Evolutionary conservation across 2,888 invertebrate species (phyloP).

Genomic region (Cinara cedri): DNA sequence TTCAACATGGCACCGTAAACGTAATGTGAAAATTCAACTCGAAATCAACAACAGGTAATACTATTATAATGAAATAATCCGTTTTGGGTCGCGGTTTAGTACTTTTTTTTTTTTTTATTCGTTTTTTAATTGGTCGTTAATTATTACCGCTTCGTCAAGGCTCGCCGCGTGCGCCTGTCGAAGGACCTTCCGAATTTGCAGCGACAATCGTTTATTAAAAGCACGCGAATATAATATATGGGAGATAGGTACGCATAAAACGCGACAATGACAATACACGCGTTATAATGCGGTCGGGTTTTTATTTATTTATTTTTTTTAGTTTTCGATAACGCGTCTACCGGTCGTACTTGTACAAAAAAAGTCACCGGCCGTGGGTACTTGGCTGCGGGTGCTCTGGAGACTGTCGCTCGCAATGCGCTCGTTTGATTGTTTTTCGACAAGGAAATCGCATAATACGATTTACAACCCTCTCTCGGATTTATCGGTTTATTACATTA

Average conservation of each 20-base stretch:
- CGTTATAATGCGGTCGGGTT: not conserved
- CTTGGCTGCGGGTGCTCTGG: not conserved
- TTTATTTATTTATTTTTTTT: not conserved
- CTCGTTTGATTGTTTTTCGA: not conserved
- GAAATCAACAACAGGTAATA: too few relatives aligned
- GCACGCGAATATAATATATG: not conserved
- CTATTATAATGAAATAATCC: not conserved
- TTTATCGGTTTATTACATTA: not conserved
- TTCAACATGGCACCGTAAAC: too few relatives aligned
- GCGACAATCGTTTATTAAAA: slow-evolving; percentile 22
- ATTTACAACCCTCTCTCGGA: not conserved
- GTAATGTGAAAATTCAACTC: too few relatives aligned
- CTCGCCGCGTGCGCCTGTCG: not conserved
- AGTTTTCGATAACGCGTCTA: not conserved
- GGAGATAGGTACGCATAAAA: not conserved
- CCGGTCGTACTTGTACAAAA: slow-evolving; percentile 19
- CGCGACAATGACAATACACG: slow-evolving; percentile 30
- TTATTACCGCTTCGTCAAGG: slow-evolving; percentile 31
- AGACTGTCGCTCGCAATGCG: not conserved
- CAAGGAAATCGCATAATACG: not conserved
- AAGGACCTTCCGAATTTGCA: slow-evolving; percentile 6
- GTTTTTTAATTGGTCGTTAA: slow-evolving; percentile 21
- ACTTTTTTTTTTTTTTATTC: not conserved
- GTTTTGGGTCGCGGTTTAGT: slow-evolving; percentile 9
- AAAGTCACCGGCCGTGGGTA: slow-evolving; percentile 20